Conservation (phyloP, 2,888 invertebrate species). For the Acrobeloides nanus region DNA sequence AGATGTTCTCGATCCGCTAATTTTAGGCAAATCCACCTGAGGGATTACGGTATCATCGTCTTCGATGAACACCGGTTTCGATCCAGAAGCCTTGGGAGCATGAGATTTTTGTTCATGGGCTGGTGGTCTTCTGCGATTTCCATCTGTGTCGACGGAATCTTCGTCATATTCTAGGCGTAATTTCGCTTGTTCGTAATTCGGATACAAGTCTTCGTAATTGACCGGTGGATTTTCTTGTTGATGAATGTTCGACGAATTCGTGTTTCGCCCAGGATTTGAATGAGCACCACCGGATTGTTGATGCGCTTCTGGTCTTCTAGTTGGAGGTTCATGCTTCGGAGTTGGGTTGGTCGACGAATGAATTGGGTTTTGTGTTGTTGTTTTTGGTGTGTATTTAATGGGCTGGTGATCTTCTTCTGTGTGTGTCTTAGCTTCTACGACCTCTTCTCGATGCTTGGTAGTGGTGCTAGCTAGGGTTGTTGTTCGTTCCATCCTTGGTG, state of each 20-base stretch:
- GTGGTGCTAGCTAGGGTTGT: too few relatives aligned
- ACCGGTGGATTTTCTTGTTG: too few relatives aligned
- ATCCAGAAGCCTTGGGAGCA: conserved; percentile 3
- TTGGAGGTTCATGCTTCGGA: too few relatives aligned
- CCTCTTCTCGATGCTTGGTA: too few relatives aligned
- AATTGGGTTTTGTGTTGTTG: too few relatives aligned
- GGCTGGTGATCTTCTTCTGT: too few relatives aligned
- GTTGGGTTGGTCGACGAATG: too few relatives aligned
- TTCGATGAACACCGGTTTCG: conserved; percentile 9
- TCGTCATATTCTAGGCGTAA: conserved; percentile 12
- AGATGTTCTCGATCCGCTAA: too few relatives aligned
- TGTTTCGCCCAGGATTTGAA: not conserved
- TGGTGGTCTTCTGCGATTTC: not conserved
- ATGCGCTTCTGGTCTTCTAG: not conserved
- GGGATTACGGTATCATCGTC: not conserved
- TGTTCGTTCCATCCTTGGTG: too few relatives aligned
- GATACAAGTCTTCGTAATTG: conserved; percentile 19
- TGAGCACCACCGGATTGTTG: not conserved
- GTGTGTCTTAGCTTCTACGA: too few relatives aligned
- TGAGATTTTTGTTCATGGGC: conserved; percentile 2
- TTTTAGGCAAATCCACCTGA: conserved; percentile 3
- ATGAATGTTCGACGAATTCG: too few relatives aligned
- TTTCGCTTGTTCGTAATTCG: conserved; percentile 13
- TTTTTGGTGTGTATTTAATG: too few relatives aligned
- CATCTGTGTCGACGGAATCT: not conserved